Evolutionary conservation across 2,888 invertebrate genomes (phyloP), one percentile per base, ranked within the genome.

Genomic region (Drosophila buzzatii): DNA sequence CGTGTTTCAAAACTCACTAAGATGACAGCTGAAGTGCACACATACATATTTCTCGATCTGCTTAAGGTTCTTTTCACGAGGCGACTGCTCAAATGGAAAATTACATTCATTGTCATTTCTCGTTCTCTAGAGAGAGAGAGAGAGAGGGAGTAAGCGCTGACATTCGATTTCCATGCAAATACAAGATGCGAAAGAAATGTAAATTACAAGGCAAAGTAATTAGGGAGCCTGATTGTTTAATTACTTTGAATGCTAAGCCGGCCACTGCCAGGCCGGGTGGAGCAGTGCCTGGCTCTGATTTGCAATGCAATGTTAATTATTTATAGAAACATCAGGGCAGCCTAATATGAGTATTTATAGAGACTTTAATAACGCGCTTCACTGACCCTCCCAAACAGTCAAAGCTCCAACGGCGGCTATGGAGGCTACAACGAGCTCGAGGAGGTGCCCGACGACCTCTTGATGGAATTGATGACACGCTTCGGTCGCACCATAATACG

Each of bases 391-490:
- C 44, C 44, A 10, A 42, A 78, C 77, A 92, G 92, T 73, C 92
- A 91, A 71, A 90, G 82, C 65, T 68, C 79, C 70, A 92, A 91
- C 82, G 86, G 69, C 45, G 82, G 81, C 53, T 86, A 77, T n/a
- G 86, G 86, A 31, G 77, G 73, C 92, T 94, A 94, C 90, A 94
- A 94, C 76, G 95, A 95, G 39, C 94, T 95, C 81, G 95, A 95
- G 67, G 96, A 96, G 82, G 96, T 97, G 85, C 96, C 97, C 0
- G 96, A 97, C 92, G 96, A 96, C 70, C 95, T 97, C 73, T 92
- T 93, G 69, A 93, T 96, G 93, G 96, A 96, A 85, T 94, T 97
- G 93, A 94, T 97, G 91, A 95, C 95, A 85, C 95, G 96, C 90
- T 95, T 97, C 89, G 95, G 96, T 80, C 96, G 96, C 93, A 95